Evolutionary conservation across 2,797 vertebrate species (phyloP).

Genomic region (Schizopygopsis malacanthus): DNA sequence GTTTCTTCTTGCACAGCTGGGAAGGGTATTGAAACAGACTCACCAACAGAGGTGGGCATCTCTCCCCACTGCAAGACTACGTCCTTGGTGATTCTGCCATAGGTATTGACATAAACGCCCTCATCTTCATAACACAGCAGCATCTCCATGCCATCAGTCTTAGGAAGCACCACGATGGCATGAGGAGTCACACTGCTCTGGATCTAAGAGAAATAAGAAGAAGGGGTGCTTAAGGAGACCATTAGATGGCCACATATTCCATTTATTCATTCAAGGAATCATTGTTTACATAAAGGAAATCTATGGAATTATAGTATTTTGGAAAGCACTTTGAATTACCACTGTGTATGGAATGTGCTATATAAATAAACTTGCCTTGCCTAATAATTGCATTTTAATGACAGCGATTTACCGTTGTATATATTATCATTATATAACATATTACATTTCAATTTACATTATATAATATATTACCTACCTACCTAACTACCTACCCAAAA

Average conservation of each 20-base stretch:
- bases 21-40: slow-evolving; percentile 10
- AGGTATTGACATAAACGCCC: slow-evolving; percentile 89
- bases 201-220: slow-evolving; percentile 73
- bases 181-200: slow-evolving; percentile 89
- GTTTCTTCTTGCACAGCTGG: background rate
- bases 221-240: slow-evolving; percentile 53
- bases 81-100: slow-evolving; percentile 88
- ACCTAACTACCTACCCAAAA: too few species aligned
- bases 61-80: slow-evolving; percentile 92
- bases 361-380: too few species aligned
- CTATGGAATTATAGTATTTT: background rate
- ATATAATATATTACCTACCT: too few species aligned
- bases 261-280: background rate
- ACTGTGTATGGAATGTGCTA: too few species aligned
- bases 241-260: slow-evolving; percentile 12
- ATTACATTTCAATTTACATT: too few species aligned
- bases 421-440: too few species aligned
- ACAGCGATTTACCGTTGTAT: too few species aligned
- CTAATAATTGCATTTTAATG: too few species aligned
- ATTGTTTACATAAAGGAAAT: background rate
- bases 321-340: background rate
- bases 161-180: slow-evolving; percentile 89
- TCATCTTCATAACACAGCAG: slow-evolving; percentile 90
- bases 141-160: slow-evolving; percentile 91
- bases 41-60: slow-evolving; percentile 91